Percentiles rank a stretch among this genome's conserved stretches.
Evolutionary conservation across 2,888 invertebrate genomes (phyloP).

Genomic region (Ennomos fuscantarius): DNA sequence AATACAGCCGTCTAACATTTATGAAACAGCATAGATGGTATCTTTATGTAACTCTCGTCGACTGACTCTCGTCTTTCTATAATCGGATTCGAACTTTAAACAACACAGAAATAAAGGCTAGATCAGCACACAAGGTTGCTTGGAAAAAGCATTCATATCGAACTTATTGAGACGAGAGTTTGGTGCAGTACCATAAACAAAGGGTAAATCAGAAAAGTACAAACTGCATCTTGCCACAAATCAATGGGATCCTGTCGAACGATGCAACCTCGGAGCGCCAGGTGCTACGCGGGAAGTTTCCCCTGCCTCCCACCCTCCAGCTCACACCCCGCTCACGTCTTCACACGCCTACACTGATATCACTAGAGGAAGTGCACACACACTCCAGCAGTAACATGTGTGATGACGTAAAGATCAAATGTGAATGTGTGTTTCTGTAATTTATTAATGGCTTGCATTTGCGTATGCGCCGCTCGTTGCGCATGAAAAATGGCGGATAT

Average conservation of each 20-base stretch:
- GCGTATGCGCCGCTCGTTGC: constrained; percentile 72
- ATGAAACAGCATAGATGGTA: too few species aligned
- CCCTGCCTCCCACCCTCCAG: constrained; percentile 42
- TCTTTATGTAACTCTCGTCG: too few species aligned
- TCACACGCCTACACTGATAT: constrained; percentile 55
- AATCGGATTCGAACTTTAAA: too few species aligned
- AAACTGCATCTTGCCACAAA: constrained; percentile 73
- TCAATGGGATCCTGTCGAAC: constrained; percentile 77
- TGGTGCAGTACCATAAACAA: constrained; percentile 50
- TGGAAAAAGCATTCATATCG: too few species aligned
- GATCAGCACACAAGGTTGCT: too few species aligned
- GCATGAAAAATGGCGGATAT: constrained; percentile 74
- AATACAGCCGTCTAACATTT: too few species aligned
- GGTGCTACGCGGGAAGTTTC: constrained; percentile 82
- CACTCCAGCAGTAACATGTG: constrained; percentile 42
- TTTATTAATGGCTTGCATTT: constrained; percentile 80
- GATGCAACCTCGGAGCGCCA: constrained; percentile 78
- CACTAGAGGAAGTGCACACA: constrained; percentile 62
- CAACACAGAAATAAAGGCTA: too few species aligned
- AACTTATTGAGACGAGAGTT: constrained; percentile 1
- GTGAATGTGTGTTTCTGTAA: constrained; percentile 73
- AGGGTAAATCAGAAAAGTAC: constrained; percentile 65
- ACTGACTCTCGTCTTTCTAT: too few species aligned
- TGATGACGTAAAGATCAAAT: constrained; percentile 61
- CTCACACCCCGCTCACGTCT: constrained; percentile 48